Conservation (phyloP, 2,113 vertebrate species). For the Phrynocephalus versicolor region DNA sequence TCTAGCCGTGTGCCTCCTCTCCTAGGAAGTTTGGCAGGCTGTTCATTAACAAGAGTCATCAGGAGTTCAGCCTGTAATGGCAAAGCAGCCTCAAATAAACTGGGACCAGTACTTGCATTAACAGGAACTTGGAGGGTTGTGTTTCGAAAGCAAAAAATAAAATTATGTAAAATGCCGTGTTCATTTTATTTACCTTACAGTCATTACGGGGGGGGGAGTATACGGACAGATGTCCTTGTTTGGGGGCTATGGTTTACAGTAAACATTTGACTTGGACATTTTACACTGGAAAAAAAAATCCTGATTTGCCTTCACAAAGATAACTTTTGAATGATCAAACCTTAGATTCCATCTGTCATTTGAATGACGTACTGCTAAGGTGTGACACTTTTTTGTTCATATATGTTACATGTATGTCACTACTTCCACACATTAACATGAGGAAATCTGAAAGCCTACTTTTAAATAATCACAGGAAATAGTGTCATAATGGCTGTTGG, state of each 20-base stretch:
- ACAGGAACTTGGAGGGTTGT: constrained; percentile 23
- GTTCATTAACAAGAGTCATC: constrained; percentile 81
- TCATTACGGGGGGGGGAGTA: constrained; percentile 28
- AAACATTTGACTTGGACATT: not conserved
- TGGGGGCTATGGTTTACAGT: too few relatives aligned
- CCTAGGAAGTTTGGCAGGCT: constrained; percentile 79
- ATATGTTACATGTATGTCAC: not conserved
- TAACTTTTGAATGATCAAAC: not conserved
- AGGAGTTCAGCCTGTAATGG: constrained; percentile 71
- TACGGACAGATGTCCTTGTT: constrained; percentile 38
- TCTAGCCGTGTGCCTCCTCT: constrained; percentile 72
- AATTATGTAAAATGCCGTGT: constrained; percentile 26
- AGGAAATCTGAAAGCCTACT: constrained; percentile 39
- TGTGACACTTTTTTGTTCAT: constrained; percentile 4
- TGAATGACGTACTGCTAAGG: constrained; percentile 10
- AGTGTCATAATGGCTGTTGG: constrained; percentile 50
- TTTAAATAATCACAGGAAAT: constrained; percentile 47
- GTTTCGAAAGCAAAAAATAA: constrained; percentile 36
- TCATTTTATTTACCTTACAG: constrained; percentile 46
- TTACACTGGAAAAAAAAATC: accelerated
- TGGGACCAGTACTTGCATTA: constrained; percentile 42
- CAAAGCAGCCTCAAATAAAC: constrained; percentile 55
- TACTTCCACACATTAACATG: constrained; percentile 27
- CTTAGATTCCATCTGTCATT: not conserved
- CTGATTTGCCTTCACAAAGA: not conserved